phyloP scores from a whole-genome alignment of 2,888 invertebrate species.

The Drosophila mulleri region DNA sequence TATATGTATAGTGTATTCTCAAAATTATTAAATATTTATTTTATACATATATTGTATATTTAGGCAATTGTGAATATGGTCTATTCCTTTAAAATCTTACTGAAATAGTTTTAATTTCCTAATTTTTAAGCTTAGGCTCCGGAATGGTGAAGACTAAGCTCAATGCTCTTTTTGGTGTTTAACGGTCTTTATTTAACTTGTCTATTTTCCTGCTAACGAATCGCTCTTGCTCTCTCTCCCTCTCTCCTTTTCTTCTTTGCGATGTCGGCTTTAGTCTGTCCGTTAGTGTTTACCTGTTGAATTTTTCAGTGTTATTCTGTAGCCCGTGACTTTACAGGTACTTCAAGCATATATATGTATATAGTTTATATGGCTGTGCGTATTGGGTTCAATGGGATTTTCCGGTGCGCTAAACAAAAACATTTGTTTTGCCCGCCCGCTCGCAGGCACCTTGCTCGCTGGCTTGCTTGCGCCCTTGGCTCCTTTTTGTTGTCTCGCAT shows the following conservation, averaged over 20 bases:
- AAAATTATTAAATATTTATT: too few relatives aligned
- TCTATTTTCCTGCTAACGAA: slow-evolving; percentile 2
- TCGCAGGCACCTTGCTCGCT: slow-evolving; percentile 44
- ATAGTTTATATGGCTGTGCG: slow-evolving; percentile 27
- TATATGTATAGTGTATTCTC: too few relatives aligned
- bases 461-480: slow-evolving; percentile 27
- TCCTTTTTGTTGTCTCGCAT: slow-evolving; percentile 40
- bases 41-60: too few relatives aligned
- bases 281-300: slow-evolving; percentile 51
- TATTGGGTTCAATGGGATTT: slow-evolving; percentile 61
- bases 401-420: slow-evolving; percentile 55
- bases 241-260: neutral
- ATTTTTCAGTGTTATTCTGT: slow-evolving; percentile 15
- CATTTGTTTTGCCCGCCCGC: slow-evolving; percentile 46
- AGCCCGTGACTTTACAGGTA: slow-evolving; percentile 60
- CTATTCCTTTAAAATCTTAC: too few relatives aligned
- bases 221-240: neutral
- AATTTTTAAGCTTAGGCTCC: slow-evolving; percentile 5
- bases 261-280: neutral
- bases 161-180: neutral
- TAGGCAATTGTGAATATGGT: too few relatives aligned
- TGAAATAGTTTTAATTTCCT: too few relatives aligned
- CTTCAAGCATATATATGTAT: slow-evolving; percentile 32
- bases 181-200: neutral
- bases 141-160: slow-evolving; percentile 2